Evolutionary conservation across 2,113 vertebrate species (phyloP).

Genomic region (Varanus salvator): DNA sequence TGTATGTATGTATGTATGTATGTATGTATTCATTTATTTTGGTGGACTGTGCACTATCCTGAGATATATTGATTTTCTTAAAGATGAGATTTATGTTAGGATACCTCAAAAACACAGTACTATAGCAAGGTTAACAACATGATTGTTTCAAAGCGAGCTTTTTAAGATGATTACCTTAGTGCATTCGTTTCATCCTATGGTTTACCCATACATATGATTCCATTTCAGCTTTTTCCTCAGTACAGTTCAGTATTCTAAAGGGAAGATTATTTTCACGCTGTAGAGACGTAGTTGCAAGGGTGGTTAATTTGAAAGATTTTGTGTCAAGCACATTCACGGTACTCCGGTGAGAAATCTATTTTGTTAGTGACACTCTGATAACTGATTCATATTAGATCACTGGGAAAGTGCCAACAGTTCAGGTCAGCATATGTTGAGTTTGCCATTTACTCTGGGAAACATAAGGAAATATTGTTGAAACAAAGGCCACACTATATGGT

Average conservation of each 20-base stretch:
- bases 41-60: background rate
- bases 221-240: background rate
- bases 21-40: too few species aligned
- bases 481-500: background rate
- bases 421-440: background rate
- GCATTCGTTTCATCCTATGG: background rate
- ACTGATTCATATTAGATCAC: conserved; percentile 14
- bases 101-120: background rate
- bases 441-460: fast-evolving
- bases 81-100: background rate
- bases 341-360: background rate
- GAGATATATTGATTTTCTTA: background rate
- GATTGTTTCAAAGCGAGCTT: conserved; percentile 7
- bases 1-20: too few species aligned
- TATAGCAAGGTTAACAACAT: background rate
- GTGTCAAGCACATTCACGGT: background rate
- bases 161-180: background rate
- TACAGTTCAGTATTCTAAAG: background rate
- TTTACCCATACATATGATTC: background rate
- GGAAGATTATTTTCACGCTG: background rate
- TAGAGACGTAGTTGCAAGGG: background rate
- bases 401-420: background rate
- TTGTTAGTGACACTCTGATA: conserved; percentile 2
- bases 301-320: background rate
- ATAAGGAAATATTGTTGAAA: background rate